These are phyloP conservation scores for Timandra comae DNA, from an alignment of 2,888 invertebrate species.

Conservation along the genomic window DNA sequence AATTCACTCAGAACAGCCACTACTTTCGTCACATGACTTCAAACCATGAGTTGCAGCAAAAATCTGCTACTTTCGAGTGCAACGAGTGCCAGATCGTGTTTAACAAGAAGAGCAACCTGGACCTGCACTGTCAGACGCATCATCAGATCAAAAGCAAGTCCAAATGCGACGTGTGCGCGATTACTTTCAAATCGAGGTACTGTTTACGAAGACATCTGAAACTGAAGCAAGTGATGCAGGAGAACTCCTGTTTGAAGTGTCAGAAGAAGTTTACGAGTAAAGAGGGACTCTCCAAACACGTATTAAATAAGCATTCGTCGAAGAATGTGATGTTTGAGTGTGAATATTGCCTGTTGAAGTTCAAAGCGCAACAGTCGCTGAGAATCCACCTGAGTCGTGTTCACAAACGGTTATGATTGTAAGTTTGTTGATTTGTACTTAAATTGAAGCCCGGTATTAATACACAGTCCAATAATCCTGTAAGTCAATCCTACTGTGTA, in stretches of 20 bases:
- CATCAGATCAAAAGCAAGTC: slow-evolving; percentile 59
- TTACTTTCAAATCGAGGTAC: slow-evolving; percentile 65
- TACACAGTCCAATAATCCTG: too few species aligned
- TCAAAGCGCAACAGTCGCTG: slow-evolving; percentile 56
- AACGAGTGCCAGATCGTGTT: slow-evolving; percentile 64
- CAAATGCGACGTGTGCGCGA: slow-evolving; percentile 57
- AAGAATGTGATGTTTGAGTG: slow-evolving; percentile 59
- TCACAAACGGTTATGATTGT: slow-evolving; percentile 61
- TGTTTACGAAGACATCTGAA: slow-evolving; percentile 61
- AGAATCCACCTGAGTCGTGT: slow-evolving; percentile 52
- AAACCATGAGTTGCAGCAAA: slow-evolving; percentile 58
- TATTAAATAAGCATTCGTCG: slow-evolving; percentile 54
- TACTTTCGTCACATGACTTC: slow-evolving; percentile 68
- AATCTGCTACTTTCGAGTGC: slow-evolving; percentile 55
- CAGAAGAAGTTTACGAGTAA: slow-evolving; percentile 59
- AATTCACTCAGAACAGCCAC: slow-evolving; percentile 64
- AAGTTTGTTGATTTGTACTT: too few species aligned
- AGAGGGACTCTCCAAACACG: slow-evolving; percentile 52
- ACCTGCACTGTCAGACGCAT: slow-evolving; percentile 55
- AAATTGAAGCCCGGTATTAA: too few species aligned
- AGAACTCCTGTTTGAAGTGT: slow-evolving; percentile 60
- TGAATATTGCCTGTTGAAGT: slow-evolving; percentile 55
- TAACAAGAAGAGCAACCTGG: slow-evolving; percentile 50
- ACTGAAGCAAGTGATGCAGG: slow-evolving; percentile 53
- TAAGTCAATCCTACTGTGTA: too few species aligned